Base-by-base conservation (phyloP, 1,140 invertebrate species). In the Parasteatoda tepidariorum region DNA sequence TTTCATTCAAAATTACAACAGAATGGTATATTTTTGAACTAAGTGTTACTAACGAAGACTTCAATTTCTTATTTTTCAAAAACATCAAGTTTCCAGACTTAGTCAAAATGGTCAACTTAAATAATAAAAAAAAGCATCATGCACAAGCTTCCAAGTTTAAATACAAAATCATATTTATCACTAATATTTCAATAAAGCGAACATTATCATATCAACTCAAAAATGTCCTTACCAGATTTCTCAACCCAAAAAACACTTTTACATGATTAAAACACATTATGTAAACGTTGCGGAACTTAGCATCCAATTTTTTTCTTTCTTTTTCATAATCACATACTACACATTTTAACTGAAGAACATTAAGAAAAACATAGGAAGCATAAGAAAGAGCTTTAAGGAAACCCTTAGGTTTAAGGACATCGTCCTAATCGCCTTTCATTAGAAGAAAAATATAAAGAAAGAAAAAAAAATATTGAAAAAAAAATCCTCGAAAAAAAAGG, bases 381-480 rank as follows among this genome's bases (percentile, higher is more conserved):
- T 13, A 18, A 15, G 55, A 33, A 26, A 22, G n/a, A 41, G 66
- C 34, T 38, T 33, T 68, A 13, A 68, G 34, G 38, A 38, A 38
- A 33, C 34, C 66, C 38, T 22, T 26, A 30, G 13, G 13, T 64
- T 64, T 15, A n/a, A 26, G 22, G 31, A 64, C 61, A 26, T 13
- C 22, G 13, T 24, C 13, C n/a, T 34, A 68, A 68, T 68, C 66
- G 66, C 66, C 24, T 15, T 33, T 34, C 66, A 68, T 68, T 68
- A 68, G 24, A 34, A 68, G 66, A 68, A 34, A 68, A 68, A 68
- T 68, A 68, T 68, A 48, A 71, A 71, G 68, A 71, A 55, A 15
- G 48, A 54, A 26, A 38, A 38, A n/a, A 71, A 26, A 41, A 71
- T 71, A 71, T 71, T 71, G 41, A 71, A 71, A 71, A 38, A 22